These are phyloP conservation scores for Antechinus stuartii DNA, from an alignment of 2,113 vertebrate species.

Conservation along the genomic window DNA sequence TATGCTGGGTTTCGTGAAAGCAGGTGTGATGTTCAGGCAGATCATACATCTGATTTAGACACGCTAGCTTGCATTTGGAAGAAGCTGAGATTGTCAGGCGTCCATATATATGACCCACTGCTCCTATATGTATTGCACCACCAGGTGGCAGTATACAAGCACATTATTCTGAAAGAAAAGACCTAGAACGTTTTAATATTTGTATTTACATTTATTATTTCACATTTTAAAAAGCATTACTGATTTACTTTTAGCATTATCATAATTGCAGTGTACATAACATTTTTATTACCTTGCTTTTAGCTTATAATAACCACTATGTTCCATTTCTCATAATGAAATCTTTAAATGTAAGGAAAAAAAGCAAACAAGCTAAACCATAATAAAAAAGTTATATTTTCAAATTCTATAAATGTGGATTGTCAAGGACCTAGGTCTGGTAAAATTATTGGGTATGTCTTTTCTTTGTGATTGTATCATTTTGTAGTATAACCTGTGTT, in stretches of 20 bases:
- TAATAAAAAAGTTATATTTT: background rate
- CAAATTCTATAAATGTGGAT: background rate
- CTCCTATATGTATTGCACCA: background rate
- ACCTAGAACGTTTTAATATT: background rate
- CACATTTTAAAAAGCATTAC: background rate
- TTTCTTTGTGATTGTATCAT: background rate
- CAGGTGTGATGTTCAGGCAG: background rate
- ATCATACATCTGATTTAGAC: background rate
- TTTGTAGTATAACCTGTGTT: background rate
- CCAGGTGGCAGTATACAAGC: constrained; percentile 31
- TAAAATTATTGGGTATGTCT: background rate
- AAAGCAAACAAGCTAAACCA: background rate
- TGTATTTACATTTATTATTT: background rate
- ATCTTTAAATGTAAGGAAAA: background rate
- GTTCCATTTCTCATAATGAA: constrained; percentile 5
- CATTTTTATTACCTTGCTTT: background rate
- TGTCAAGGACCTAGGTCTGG: background rate
- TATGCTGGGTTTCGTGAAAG: background rate
- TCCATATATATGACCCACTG: background rate
- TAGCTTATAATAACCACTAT: background rate
- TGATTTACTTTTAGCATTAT: background rate
- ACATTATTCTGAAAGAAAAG: background rate
- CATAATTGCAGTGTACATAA: background rate
- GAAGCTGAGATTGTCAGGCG: background rate
- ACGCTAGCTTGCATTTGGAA: background rate